These are phyloP conservation scores for Clarias platycephalus DNA, from an alignment of 2,797 vertebrate genomes.

Conservation along the genomic window DNA sequence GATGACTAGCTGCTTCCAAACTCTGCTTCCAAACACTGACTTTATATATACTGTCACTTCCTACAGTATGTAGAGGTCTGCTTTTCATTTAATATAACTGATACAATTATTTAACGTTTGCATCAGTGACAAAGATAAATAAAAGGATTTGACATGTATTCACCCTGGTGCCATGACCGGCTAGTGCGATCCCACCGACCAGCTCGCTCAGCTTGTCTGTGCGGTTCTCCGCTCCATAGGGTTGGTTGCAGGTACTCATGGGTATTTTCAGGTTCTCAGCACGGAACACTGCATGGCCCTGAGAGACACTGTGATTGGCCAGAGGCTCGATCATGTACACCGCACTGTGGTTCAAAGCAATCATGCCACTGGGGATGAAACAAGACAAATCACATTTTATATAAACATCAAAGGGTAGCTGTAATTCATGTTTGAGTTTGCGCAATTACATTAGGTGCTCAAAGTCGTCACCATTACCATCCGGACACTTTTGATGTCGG, in stretches of 20 bases:
- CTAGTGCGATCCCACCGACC: constrained; percentile 67
- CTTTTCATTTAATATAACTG: not conserved
- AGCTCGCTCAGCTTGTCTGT: constrained; percentile 63
- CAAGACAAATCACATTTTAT: constrained; percentile 34
- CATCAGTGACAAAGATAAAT: not conserved
- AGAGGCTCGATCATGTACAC: constrained; percentile 91
- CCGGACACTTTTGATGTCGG: too few relatives aligned
- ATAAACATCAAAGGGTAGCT: too few relatives aligned
- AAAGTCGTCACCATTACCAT: too few relatives aligned
- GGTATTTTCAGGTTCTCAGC: constrained; percentile 77
- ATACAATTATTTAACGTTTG: not conserved
- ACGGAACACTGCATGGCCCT: constrained; percentile 83
- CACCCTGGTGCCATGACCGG: constrained; percentile 61
- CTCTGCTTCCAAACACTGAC: not conserved
- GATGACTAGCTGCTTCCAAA: constrained; percentile 19
- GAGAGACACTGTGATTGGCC: constrained; percentile 60
- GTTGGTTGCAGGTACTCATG: constrained; percentile 76
- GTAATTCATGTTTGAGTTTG: too few relatives aligned
- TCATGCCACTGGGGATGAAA: constrained; percentile 83
- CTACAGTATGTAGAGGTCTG: not conserved
- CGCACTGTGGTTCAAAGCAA: constrained; percentile 80
- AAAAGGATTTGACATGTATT: constrained; percentile 35
- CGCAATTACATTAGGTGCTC: too few relatives aligned
- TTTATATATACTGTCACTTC: not conserved
- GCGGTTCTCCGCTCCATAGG: constrained; percentile 53